phyloP scores from a whole-genome alignment of 2,797 vertebrate genomes.

The Darevskia mixta region DNA sequence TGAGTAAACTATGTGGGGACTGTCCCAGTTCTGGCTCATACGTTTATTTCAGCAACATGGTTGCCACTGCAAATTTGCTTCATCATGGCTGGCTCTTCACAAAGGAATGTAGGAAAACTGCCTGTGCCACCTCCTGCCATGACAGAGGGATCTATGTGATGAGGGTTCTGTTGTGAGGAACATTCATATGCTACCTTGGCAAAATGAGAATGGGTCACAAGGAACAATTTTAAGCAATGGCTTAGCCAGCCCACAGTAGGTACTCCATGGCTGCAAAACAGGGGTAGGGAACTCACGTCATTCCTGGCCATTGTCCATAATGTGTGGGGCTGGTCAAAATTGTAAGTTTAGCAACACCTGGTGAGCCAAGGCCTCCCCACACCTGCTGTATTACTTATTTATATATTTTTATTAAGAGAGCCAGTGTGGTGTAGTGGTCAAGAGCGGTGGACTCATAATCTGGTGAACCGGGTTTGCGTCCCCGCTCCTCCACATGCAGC shows the following conservation, averaged over 20 bases:
- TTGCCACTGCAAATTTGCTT: background rate
- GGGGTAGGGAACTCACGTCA: no score
- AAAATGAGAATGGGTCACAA: background rate
- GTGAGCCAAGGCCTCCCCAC: no score
- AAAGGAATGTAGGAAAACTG: background rate
- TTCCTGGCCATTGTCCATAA: no score
- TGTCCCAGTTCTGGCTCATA: background rate
- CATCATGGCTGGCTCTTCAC: background rate
- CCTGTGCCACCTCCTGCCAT: background rate
- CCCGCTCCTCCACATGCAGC: no score
- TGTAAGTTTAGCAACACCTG: no score
- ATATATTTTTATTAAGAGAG: no score
- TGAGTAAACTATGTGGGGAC: background rate
- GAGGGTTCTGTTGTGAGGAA: background rate
- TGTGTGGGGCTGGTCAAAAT: no score
- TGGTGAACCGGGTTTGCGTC: no score
- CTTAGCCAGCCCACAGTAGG: background rate
- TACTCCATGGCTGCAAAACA: no score
- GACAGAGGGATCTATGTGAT: background rate
- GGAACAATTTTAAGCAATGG: background rate
- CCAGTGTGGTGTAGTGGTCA: no score
- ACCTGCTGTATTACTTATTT: no score
- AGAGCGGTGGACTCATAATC: no score
- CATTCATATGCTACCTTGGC: background rate
- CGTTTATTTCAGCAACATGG: background rate